Base-by-base conservation (phyloP, 2,888 invertebrate species). In the Trachelus iudaicus region DNA sequence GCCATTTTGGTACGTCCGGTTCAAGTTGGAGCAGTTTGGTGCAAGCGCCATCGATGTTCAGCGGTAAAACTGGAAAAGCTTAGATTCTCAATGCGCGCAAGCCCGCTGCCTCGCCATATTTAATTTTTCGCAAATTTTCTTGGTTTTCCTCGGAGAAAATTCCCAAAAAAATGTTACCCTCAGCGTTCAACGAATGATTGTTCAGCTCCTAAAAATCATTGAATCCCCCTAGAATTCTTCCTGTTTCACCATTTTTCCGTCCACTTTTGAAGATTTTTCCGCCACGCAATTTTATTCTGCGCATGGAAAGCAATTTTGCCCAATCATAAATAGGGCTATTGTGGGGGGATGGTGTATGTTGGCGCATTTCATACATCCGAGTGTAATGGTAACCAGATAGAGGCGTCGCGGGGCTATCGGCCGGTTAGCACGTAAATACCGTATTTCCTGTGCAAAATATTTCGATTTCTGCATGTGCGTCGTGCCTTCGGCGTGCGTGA, bases 281-380 rank as follows among this genome's bases (percentile, higher is more conserved):
- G 87, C 89, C 86, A 89, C 89, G 88, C 89, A 90, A 91, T 91
- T 91, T 91, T 91, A 91, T 91, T 91, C 91, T 91, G 91, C 91
- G 91, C 91, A 91, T 91, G 91, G 91, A 91, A 91, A 91, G 91
- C 91, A 91, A 91, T 91, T 91, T 91, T 91, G 90, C 90, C 91
- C 91, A 91, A 91, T 91, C 91, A 91, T 91, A 91, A 91, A 91
- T 91, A 91, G 91, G 91, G 91, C 91, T 91, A 91, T 91, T 91
- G 91, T 91, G 90, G 91, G 91, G 91, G 91, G 90, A 90, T 89
- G 87, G 89, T 85, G 86, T 89, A 90, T 90, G 90, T 89, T 89
- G 85, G 90, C 86, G 90, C 90, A 91, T 91, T 90, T 90, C 91
- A 90, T 90, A 91, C 90, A 91, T 90, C 90, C 89, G 90, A 90